Evolutionary conservation across 2,888 invertebrate species (phyloP), one percentile per base, ranked within the genome.

Genomic region (Drosophila villosipedis): DNA sequence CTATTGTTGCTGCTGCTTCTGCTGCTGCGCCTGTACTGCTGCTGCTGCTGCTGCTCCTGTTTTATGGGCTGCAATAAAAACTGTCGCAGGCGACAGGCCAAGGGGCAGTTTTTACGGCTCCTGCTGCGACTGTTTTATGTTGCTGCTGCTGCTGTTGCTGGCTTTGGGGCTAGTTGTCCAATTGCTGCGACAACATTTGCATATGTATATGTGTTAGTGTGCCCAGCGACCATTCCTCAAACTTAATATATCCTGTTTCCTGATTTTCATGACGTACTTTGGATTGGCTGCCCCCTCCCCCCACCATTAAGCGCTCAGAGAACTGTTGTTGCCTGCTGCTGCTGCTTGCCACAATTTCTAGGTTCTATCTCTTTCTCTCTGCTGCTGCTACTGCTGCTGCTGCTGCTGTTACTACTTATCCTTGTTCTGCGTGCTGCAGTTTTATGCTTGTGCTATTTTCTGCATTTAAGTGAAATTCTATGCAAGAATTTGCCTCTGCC

Each of bases 381-480:
- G 19, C 25, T n/a, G 35, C 63, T 37, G 55, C 25, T n/a, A 25
- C 63, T 37, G 55, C 25, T n/a, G 35, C 63, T 37, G 55, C 39
- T 35, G 19, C 59, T 64, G 37, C 57, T 47, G 14, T 16, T 37
- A 52, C 37, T 59, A 47, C 66, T 73, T 68, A 68, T 73, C 50
- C 74, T 52, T 52, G 59, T 75, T 31, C 74, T 55, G 67, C 52
- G 41, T 74, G 65, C 67, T 75, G 75, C 78, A 81, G 65, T 80
- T 81, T 81, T 81, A 81, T 81, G 76, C 70, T 77, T 76, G 69
- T 82, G 80, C 90, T 73, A 90, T 89, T 88, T 86, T 90, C 90
- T 90, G 90, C 86, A 89, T 85, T 86, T 86, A 86, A 86, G 90
- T 86, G 86, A 86, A 86, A 86, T 86, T 90, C 86, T 86, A 86